Evolutionary conservation across 2,113 vertebrate genomes (phyloP).

Genomic region (Pelusios castaneus): DNA sequence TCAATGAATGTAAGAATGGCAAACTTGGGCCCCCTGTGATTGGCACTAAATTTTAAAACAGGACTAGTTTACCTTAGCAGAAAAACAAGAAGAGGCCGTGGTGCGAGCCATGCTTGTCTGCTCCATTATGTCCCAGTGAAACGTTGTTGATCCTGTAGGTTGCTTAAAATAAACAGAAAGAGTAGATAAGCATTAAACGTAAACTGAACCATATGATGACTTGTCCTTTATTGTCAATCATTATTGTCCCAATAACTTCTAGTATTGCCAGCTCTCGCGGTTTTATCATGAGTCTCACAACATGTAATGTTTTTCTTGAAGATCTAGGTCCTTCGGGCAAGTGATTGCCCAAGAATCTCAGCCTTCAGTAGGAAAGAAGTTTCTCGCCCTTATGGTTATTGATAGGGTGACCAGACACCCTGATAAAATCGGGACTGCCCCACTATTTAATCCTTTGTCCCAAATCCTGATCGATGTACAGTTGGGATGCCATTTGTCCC

Average conservation of each 20-base stretch:
- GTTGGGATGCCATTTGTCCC: no score
- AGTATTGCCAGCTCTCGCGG: not conserved
- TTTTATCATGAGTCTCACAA: not conserved
- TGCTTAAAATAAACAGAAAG: not conserved
- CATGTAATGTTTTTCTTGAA: not conserved
- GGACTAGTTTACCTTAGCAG: slow-evolving; percentile 34
- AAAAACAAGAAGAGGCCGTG: slow-evolving; percentile 27
- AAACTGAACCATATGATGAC: not conserved
- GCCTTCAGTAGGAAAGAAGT: not conserved
- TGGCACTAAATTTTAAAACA: not conserved
- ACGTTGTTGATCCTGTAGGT: not conserved
- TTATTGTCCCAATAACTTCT: not conserved
- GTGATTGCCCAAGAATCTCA: not conserved
- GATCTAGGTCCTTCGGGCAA: not conserved
- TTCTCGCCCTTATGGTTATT: not conserved
- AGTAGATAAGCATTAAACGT: not conserved
- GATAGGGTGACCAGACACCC: no score
- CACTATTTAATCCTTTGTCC: no score
- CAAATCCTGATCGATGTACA: no score
- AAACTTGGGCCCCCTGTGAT: not conserved
- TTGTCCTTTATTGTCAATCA: not conserved
- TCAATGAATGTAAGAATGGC: no score
- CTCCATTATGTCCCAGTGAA: slow-evolving; percentile 2
- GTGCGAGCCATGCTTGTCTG: slow-evolving; percentile 6
- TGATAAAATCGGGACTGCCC: no score